These are phyloP conservation scores for Morelia viridis DNA, from an alignment of 2,797 vertebrate genomes.

Conservation along the genomic window DNA sequence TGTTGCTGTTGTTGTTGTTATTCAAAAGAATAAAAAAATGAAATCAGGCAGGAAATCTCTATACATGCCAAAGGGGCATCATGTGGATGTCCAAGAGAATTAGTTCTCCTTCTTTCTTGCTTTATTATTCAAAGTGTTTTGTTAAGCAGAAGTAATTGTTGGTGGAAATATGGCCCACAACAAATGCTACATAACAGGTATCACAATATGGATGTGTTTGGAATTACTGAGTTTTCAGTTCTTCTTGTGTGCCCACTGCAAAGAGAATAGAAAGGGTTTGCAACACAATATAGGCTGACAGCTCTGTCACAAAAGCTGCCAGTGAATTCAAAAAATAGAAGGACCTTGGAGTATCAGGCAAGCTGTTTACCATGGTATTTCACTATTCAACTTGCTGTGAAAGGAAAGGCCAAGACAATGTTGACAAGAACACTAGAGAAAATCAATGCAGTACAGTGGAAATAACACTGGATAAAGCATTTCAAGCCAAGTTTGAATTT, in stretches of 20 bases:
- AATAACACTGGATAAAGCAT: neutral
- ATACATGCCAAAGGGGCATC: neutral
- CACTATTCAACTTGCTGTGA: neutral
- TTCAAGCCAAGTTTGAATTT: neutral
- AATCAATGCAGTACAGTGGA: neutral
- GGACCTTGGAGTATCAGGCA: neutral
- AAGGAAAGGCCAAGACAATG: neutral
- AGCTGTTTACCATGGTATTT: neutral
- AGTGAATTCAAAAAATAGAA: neutral
- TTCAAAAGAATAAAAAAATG: neutral
- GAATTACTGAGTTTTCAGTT: neutral
- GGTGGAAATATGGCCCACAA: neutral
- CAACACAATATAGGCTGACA: neutral
- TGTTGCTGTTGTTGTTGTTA: neutral
- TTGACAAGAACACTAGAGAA: neutral
- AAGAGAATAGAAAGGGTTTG: neutral
- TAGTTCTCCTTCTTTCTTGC: neutral
- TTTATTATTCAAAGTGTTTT: neutral
- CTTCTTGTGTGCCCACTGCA: neutral
- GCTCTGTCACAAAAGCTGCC: neutral
- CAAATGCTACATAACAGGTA: neutral
- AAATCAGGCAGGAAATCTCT: neutral
- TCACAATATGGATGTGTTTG: neutral
- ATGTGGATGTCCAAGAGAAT: neutral
- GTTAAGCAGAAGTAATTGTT: neutral